Base-by-base conservation (phyloP, 2,888 invertebrate species). In the Coronaproctus castanopsis region DNA sequence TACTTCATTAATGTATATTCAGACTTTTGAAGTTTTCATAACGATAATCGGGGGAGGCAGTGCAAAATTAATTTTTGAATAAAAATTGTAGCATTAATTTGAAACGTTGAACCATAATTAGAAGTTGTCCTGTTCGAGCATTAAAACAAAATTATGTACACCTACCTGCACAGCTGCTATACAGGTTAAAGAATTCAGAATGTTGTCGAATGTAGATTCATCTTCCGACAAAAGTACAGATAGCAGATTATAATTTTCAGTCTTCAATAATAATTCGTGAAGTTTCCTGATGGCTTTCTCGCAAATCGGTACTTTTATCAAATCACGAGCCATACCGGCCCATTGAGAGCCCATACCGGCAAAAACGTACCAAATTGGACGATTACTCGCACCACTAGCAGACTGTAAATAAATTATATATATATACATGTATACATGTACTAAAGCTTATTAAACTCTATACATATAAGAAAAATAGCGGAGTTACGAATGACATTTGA, bases 321-420 rank as follows among this genome's bases (percentile, higher is more conserved):
- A 72, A 51, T 78, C 76, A 21, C 75, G 73, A 0, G 80, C 82
- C 85, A 81, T 81, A 50, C 79, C 79, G 55, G 75, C 70, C 83
- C 83, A 85, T 69, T 85, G 84, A 23, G 80, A 78, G 3, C 84
- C 85, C 84, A 85, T 85, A 23, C 85, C 85, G 59, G 83, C 79
- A 71, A 81, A 83, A 14, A 84, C 75, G 67, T 78, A 83, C 81
- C 83, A 85, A 20, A 75, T 67, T 57, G 80, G 57, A 1, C 64
- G 60, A 2, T 36, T 14, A 14, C 36, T 21, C 10, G 22, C 50
- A 36, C 36, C 36, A 14, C 8, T 8, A 8, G 36, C 36, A 5
- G 5, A 36, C 14, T 8, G 36, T 8, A 36, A 36, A 14, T 36
- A 36, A 36, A 36, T 36, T 36, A 36, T n/a, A n/a, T n/a, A n/a